Base-by-base conservation (phyloP, 2,113 vertebrate genomes). In the Gallinago jamesoni region DNA sequence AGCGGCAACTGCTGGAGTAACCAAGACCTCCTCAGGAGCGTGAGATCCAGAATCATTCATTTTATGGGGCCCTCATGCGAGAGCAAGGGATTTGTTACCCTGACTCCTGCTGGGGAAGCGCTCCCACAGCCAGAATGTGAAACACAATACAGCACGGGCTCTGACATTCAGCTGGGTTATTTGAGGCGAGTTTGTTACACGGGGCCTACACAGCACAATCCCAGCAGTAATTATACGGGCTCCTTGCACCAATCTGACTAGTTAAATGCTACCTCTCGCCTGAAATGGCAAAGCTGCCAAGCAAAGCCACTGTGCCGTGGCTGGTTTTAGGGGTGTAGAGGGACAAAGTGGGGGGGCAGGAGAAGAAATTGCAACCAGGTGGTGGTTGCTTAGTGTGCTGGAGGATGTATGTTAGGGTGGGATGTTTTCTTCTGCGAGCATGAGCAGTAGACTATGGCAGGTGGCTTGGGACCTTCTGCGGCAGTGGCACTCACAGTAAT, bases 141-240 rank as follows among this genome's bases (percentile, higher is more conserved):
- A 97, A 95, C 92, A 94, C 93, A 94, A 95, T 95, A 94, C 83
- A 89, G 91, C 73, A 72, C 60, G 76, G 94, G 95, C 89, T 94
- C 82, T 91, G 88, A 94, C 93, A 96, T 94, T 94, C 95, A 94
- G 81, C 96, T 93, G 93, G 96, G 95, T 97, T 97, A 97, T 96
- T 94, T 96, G 95, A 94, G 93, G 96, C 70, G 39, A 95, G 77
- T 92, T 95, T 20, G 48, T 86, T 95, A 56, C 84, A 56, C 9
- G 7, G 82, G 87, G 57, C 87, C 89, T 92, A 52, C 9, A 35
- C 93, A 87, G 87, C 82, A 74, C 89, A 75, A 77, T 88, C 93
- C 94, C 89, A 84, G 86, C 79, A 85, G 90, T 70, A 86, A 92
- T 94, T 95, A 95, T 43, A 77, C 1, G 5, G 90, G 63, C 91